Percentiles rank a stretch among this genome's conserved stretches.
These are phyloP conservation scores for Cheirogaleus medius DNA, from an alignment of 2,113 vertebrate genomes.

Conservation along the genomic window DNA sequence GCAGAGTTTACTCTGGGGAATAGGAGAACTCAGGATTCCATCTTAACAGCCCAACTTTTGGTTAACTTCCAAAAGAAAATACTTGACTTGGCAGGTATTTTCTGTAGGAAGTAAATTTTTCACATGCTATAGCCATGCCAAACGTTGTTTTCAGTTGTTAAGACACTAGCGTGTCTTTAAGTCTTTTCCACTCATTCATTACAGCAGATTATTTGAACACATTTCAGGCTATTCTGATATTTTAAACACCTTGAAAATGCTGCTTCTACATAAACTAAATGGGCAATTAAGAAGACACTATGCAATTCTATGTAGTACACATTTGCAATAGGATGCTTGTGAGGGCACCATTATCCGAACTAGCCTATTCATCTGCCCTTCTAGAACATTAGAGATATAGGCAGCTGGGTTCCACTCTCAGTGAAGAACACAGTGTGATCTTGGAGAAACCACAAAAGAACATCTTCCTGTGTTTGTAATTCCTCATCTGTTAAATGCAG, in stretches of 20 bases:
- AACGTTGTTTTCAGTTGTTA: conserved; percentile 37
- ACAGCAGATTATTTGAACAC: conserved; percentile 42
- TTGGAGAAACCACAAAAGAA: not conserved
- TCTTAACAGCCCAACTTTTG: conserved; percentile 10
- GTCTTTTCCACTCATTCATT: conserved; percentile 8
- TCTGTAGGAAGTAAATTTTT: conserved; percentile 41
- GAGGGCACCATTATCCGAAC: not conserved
- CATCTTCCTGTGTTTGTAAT: not conserved
- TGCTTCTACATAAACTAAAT: conserved; percentile 41
- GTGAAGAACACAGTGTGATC: not conserved
- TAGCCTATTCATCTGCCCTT: not conserved
- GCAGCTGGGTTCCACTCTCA: not conserved
- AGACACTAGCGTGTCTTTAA: not conserved
- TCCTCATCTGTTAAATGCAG: not conserved
- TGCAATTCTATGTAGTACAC: not conserved
- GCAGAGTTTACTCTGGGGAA: not conserved
- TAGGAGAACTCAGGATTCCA: not conserved
- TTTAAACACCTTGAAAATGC: conserved; percentile 38
- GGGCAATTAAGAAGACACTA: not conserved
- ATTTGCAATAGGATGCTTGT: not conserved
- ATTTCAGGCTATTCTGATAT: conserved; percentile 26
- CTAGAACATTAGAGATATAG: not conserved
- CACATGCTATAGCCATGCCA: not conserved
- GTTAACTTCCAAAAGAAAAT: conserved; percentile 47
- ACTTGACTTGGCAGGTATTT: conserved; percentile 39